phyloP scores from a whole-genome alignment of 2,888 invertebrate genomes.

The Dicranocentrus wangi region DNA sequence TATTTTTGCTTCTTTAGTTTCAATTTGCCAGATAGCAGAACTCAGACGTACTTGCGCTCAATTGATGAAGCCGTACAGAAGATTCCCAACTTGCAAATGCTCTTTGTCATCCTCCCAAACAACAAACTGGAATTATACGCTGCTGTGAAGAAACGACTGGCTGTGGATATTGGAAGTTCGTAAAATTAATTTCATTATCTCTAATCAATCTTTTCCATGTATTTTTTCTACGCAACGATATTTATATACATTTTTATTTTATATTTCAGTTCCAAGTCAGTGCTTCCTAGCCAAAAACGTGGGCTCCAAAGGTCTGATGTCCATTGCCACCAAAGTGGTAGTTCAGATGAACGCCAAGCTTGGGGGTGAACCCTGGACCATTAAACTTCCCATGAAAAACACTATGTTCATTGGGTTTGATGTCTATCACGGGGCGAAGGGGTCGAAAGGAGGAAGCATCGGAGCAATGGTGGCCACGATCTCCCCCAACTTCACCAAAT shows the following conservation, averaged over 20 bases:
- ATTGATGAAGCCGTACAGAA: conserved; percentile 32
- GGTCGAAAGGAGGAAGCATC: conserved; percentile 45
- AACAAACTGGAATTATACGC: conserved; percentile 77
- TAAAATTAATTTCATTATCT: not conserved
- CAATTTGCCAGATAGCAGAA: conserved; percentile 21
- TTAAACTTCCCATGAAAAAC: conserved; percentile 80
- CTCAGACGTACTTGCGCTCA: conserved; percentile 6
- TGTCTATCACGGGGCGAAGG: conserved; percentile 60
- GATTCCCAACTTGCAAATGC: conserved; percentile 74
- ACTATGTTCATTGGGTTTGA: conserved; percentile 68
- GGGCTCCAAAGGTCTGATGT: conserved; percentile 63
- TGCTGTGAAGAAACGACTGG: conserved; percentile 76
- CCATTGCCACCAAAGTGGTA: conserved; percentile 76
- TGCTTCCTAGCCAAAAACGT: conserved; percentile 71
- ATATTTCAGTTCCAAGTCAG: conserved; percentile 67
- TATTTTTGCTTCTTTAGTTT: conserved; percentile 22
- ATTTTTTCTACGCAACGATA: not conserved
- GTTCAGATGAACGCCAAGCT: conserved; percentile 79
- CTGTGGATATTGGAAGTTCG: conserved; percentile 58
- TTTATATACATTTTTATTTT: not conserved
- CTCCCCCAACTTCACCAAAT: conserved; percentile 42
- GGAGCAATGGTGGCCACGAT: conserved; percentile 66
- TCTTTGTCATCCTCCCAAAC: conserved; percentile 76
- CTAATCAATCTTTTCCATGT: not conserved
- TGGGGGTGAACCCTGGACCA: conserved; percentile 91